Evolutionary conservation across 92 coral and sea anemone genomes (phyloP), one percentile per base, ranked within the genome.

Genomic region (Paramuricea clavata): DNA sequence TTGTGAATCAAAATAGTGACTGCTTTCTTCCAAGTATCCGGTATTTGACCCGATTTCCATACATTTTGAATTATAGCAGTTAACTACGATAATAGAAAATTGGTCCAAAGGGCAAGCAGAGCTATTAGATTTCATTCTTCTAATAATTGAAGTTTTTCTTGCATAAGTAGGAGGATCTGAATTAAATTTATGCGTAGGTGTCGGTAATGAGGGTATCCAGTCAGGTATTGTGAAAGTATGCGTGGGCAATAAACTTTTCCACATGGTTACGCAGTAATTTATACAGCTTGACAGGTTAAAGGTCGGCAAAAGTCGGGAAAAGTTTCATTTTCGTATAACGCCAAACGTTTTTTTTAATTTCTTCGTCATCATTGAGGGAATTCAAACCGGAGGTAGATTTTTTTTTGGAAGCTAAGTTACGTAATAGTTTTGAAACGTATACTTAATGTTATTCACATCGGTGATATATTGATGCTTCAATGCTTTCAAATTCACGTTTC

Each of bases 121-220:
- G 16, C 61, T 52, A n/a, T 69, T 61, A 25, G 59, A 36, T 36
- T 81, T 81, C 57, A 81, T 81, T 65, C 56, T 81, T 28, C 39
- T 42, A 2, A 36, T 64, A 30, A 81, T 61, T 19, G 28, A 12
- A 2, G 21, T 35, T 15, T 60, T 41, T 81, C 60, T 17, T n/a
- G 47, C 52, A 64, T 81, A 81, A 33, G 61, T 36, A 35, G 86
- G 86, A 36, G 76, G 64, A 10, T 35, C 34, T 6, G 61, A 13
- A 13, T 52, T 3, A 52, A 52, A 52, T 52, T 52, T 13, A 52
- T 13, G 23, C 33, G 12, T 17, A 5, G 68, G 82, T 1, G 35
- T 9, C 13, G 61, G 42, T 5, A 76, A 27, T 0, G 22, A 42
- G 11, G 82, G 82, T 15, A 76, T 21, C 82, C 82, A 76, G 21